Percentiles rank a stretch among this genome's conserved stretches.
Evolutionary conservation across 2,113 vertebrate genomes (phyloP).

Genomic region (Xenotilapia leptura): DNA sequence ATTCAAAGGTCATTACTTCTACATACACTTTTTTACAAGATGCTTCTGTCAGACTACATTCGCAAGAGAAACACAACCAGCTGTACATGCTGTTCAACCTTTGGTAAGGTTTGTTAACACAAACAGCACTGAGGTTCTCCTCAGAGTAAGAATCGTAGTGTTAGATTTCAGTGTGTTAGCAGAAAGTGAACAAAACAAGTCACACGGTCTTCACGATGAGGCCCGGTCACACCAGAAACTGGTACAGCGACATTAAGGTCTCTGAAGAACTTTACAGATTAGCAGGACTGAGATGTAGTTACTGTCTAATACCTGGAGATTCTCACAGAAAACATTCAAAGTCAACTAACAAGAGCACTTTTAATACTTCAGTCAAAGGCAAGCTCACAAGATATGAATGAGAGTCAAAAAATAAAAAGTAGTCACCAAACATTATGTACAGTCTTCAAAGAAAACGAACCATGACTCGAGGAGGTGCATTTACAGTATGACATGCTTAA

Average conservation of each 20-base stretch:
- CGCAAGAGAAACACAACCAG: not conserved
- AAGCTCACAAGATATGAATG: not conserved
- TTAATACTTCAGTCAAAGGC: constrained; percentile 26
- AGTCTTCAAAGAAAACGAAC: not conserved
- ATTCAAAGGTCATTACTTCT: not conserved
- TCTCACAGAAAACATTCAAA: constrained; percentile 26
- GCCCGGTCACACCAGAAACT: not conserved
- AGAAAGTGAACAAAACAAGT: not conserved
- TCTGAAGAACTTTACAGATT: not conserved
- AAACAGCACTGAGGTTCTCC: not conserved
- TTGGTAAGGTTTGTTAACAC: not conserved
- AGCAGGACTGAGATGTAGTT: not conserved
- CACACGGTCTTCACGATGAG: not conserved
- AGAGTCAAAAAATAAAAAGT: not conserved
- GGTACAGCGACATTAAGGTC: not conserved
- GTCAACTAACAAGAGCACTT: constrained; percentile 58
- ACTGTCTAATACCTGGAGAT: not conserved
- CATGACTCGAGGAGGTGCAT: not conserved
- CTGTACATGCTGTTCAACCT: not conserved
- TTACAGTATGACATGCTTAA: constrained; percentile 1
- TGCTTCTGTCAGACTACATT: not conserved
- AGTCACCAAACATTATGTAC: constrained; percentile 14
- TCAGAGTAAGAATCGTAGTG: not conserved
- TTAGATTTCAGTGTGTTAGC: not conserved
- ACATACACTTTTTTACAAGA: not conserved